phyloP scores from a whole-genome alignment of 2,888 invertebrate genomes.

The Ormyrus pomaceus region DNA sequence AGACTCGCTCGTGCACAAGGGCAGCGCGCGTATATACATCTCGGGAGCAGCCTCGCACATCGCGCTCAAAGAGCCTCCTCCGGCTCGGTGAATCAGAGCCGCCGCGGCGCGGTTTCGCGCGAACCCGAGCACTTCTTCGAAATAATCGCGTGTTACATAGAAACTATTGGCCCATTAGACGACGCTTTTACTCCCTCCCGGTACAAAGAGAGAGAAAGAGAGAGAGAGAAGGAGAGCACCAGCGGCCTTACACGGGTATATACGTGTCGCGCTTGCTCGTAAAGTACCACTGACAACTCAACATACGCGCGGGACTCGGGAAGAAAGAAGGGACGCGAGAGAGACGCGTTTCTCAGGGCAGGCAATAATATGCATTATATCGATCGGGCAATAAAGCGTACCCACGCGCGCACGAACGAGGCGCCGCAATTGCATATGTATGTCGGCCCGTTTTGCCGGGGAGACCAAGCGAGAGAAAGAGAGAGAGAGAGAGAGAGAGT shows the following conservation, averaged over 20 bases:
- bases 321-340: neutral
- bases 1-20: too few relatives aligned
- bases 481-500: too few relatives aligned
- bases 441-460: too few relatives aligned
- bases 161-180: constrained; percentile 39
- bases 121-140: constrained; percentile 36
- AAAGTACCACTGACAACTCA: constrained; percentile 51
- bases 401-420: constrained; percentile 43
- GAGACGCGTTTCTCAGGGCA: neutral
- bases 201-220: constrained; percentile 12
- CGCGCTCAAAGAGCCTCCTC: neutral
- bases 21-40: constrained; percentile 1
- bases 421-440: too few relatives aligned
- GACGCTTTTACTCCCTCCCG: constrained; percentile 23
- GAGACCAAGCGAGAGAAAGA: too few relatives aligned
- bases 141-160: constrained; percentile 52
- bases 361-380: constrained; percentile 55
- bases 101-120: neutral
- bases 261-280: constrained; percentile 29
- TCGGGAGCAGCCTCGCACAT: neutral
- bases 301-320: constrained; percentile 28
- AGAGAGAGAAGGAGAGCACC: neutral
- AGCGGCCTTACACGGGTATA: neutral
- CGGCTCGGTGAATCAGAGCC: constrained; percentile 30
- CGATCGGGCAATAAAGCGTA: constrained; percentile 59